Evolutionary conservation across 2,797 vertebrate species (phyloP), one percentile per base, ranked within the genome.

Genomic region (Micropoecilia bifurca): DNA sequence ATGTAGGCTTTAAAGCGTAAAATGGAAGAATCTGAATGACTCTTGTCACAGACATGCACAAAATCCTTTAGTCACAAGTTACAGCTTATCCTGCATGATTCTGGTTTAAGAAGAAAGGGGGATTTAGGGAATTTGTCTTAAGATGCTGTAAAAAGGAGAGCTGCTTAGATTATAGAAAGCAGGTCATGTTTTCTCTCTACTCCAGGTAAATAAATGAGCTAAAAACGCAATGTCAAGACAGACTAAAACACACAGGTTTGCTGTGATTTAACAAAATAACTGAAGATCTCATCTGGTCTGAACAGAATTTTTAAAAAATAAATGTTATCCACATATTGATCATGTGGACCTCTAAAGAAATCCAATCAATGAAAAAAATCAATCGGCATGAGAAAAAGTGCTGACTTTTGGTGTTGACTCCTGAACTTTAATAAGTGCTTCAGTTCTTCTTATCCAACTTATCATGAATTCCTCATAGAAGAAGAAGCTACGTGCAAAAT

Each of bases 231-330:
- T 55, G 74, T 63, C 5, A 41, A 57, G 68, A 66, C 66, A 77
- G 79, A 75, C 25, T n/a, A 39, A 6, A 69, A 75, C 16, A 57
- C 73, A 59, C 83, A 86, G 36, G 69, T 66, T 82, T 84, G 76
- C 81, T 69, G 43, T 92, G 89, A 93, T 87, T 92, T 92, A 93
- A 86, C 89, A 88, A 80, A 68, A 61, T 6, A 93, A 85, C 89
- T 85, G 80, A 63, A 61, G 28, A 25, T 48, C 36, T 48, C 73
- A 55, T 82, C 83, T 33, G 18, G 43, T 63, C 77, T 53, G 0
- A 57, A 3, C 2, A 33, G 22, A 75, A 80, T 12, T 18, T 55
- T 25, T 28, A 59, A 39, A 30, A 30, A 59, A 33, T n/a, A n/a
- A 63, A 55, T 12, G 48, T 71, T 18, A 69, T 28, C 66, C 76